Conservation (phyloP, 30 jellyfish, hydroid and myxozoan species). For the Turritopsis dohrnii region DNA sequence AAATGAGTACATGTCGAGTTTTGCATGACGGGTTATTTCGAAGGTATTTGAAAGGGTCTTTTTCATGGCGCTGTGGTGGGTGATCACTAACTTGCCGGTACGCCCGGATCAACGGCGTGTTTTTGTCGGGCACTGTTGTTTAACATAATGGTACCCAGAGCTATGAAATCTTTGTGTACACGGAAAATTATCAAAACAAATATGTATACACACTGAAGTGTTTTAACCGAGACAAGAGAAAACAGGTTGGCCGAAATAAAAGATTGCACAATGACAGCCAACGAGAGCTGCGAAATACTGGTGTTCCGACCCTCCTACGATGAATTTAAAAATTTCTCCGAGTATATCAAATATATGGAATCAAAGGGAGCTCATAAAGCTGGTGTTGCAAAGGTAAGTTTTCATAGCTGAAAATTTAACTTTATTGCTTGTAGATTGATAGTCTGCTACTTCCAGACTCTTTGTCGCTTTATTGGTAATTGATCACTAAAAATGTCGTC, state of each 20-base stretch:
- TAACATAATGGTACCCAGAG: neutral
- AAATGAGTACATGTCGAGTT: too few relatives aligned
- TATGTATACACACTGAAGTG: neutral
- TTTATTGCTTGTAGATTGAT: too few relatives aligned
- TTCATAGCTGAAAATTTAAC: neutral
- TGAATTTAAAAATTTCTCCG: constrained; percentile 76
- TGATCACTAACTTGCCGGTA: too few relatives aligned
- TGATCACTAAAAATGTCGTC: too few relatives aligned
- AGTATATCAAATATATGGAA: constrained; percentile 77
- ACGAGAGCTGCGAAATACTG: constrained; percentile 56
- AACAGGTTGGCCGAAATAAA: neutral
- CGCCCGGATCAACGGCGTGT: too few relatives aligned
- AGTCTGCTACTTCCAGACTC: too few relatives aligned
- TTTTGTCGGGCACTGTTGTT: neutral
- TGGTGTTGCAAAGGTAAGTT: constrained; percentile 79
- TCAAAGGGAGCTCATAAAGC: constrained; percentile 88
- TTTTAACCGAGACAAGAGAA: too few relatives aligned
- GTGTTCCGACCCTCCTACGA: constrained; percentile 89
- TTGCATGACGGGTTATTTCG: too few relatives aligned
- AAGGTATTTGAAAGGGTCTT: too few relatives aligned
- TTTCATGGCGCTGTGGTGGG: too few relatives aligned
- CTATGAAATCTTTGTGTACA: neutral
- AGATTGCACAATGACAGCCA: constrained; percentile 9
- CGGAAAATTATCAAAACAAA: neutral
- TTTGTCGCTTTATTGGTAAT: too few relatives aligned